Evolutionary conservation across 2,113 vertebrate genomes (phyloP).

Genomic region (Gnathochromis pfefferi): DNA sequence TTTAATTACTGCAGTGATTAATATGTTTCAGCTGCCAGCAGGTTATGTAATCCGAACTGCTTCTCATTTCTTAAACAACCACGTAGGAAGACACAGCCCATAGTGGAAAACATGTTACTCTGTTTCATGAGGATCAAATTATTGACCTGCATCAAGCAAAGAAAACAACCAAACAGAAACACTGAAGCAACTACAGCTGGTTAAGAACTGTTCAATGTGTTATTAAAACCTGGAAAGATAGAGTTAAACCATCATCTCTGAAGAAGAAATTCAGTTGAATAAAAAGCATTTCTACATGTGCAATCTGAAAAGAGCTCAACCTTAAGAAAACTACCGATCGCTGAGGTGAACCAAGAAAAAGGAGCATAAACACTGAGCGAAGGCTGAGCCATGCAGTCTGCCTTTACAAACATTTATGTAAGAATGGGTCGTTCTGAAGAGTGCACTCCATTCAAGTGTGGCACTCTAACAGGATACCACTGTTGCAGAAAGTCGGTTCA

Average conservation of each 20-base stretch:
- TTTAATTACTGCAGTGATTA: neutral
- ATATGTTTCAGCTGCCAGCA: neutral
- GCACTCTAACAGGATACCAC: neutral
- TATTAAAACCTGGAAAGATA: neutral
- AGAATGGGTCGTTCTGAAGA: neutral
- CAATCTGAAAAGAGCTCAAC: neutral
- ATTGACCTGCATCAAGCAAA: neutral
- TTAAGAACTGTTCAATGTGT: neutral
- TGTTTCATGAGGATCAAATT: neutral
- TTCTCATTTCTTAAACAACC: neutral
- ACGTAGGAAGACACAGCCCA: neutral
- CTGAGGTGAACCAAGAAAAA: neutral
- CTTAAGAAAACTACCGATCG: neutral
- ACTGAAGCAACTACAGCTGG: accelerated
- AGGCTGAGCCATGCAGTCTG: neutral
- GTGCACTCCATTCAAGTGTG: neutral
- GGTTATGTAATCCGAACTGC: neutral
- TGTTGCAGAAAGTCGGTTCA: accelerated
- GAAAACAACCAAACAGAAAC: neutral
- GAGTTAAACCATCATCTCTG: neutral
- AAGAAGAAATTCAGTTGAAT: neutral
- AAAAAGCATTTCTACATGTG: neutral
- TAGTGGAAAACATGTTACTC: neutral
- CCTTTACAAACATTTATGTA: neutral
- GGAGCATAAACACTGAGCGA: neutral